Conservation (phyloP, 2,797 vertebrate species). For the Leptoclinus maculatus region DNA sequence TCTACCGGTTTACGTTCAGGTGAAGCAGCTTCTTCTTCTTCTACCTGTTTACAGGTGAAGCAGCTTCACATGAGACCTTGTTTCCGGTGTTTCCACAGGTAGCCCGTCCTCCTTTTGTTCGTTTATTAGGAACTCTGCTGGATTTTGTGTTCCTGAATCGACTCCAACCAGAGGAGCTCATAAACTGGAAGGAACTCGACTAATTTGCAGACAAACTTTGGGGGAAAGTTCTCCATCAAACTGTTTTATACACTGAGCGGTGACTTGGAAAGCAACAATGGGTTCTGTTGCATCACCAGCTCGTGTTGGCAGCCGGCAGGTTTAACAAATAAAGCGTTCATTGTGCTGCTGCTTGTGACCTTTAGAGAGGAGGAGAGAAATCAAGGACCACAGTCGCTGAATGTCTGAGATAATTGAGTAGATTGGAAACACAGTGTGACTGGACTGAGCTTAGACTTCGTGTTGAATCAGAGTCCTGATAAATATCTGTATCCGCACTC, state of each 20-base stretch:
- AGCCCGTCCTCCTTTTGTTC: constrained; percentile 47
- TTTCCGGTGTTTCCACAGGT: constrained; percentile 57
- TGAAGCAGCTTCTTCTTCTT: constrained; percentile 53
- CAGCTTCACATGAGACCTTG: constrained; percentile 66
- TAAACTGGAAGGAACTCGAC: constrained; percentile 63
- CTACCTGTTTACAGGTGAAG: constrained; percentile 83
- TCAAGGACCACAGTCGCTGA: constrained; percentile 33
- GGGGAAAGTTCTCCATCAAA: constrained; percentile 50
- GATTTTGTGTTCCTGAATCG: constrained; percentile 47
- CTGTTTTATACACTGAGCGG: constrained; percentile 1
- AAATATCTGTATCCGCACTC: constrained; percentile 26
- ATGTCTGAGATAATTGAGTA: constrained; percentile 47
- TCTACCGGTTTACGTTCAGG: constrained; percentile 81
- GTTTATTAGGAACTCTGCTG: constrained; percentile 15
- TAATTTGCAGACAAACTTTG: constrained; percentile 65
- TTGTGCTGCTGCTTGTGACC: constrained; percentile 52
- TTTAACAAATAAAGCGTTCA: constrained; percentile 42
- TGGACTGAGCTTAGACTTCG: constrained; percentile 11
- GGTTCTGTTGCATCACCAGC: constrained; percentile 52
- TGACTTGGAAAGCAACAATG: constrained; percentile 45
- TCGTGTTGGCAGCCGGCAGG: constrained; percentile 33
- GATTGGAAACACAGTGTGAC: constrained; percentile 60
- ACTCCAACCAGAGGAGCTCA: constrained; percentile 51
- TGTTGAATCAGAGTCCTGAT: constrained; percentile 46
- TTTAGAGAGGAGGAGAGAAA: constrained; percentile 53